Evolutionary conservation across 2,888 invertebrate species (phyloP), one percentile per base, ranked within the genome.

Genomic region (Agrochola circellaris): DNA sequence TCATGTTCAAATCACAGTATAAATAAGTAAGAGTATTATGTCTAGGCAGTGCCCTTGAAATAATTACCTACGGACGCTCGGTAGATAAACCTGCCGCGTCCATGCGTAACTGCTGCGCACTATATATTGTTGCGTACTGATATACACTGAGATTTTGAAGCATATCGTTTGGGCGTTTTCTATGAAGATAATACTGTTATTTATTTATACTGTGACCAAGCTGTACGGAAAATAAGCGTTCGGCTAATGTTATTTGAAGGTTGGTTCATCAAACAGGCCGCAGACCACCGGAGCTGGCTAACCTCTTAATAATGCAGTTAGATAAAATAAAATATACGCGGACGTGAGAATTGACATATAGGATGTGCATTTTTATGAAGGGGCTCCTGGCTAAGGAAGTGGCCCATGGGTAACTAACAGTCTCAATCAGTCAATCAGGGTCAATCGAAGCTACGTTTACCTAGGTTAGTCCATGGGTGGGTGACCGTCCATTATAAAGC

Each of bases 201-300:
- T 45, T 45, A 45, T 15, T 45, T 15, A 45, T 15, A 45, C 45
- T 45, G 45, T 74, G 78, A 80, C 72, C 78, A 73, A 84, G 66
- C 77, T 74, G 76, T 70, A 68, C 80, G 78, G 81, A 87, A 86
- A 84, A 88, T 75, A 77, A 70, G 75, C 70, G 54, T 73, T 75
- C 69, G 66, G 62, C 86, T 83, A 92, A 93, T 91, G 92, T 92
- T 92, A 89, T 90, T 91, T 93, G 90, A 93, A 94, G 95, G 94
- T 74, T 94, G 93, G 92, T 91, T 85, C 83, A 90, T 91, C 91
- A 90, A 90, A 92, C 77, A 77, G 34, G 73, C 92, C 92, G 92
- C 89, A 68, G 85, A 83, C 87, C 86, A 81, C 87, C 86, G 85
- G 85, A 83, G 87, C 86, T 81, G 89, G 75, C 85, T 77, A 74